A percentile compares a stretch with the other conserved stretches of the same genome.
These are phyloP conservation scores for Psittacula echo DNA, from an alignment of 2,797 vertebrate species.

Conservation along the genomic window DNA sequence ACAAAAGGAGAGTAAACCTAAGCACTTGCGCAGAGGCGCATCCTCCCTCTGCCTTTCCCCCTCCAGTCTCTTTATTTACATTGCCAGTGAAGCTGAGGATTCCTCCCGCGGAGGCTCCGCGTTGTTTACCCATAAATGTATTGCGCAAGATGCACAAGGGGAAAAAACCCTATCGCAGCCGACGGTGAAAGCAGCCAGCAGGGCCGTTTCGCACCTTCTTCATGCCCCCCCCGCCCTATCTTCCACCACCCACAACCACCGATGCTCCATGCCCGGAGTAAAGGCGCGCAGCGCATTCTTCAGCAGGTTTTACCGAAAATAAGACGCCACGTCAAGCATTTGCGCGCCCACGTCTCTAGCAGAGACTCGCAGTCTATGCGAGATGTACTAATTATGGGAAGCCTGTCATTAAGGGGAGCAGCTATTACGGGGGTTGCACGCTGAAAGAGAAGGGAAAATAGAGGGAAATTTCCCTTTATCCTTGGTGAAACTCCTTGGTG, in stretches of 20 bases:
- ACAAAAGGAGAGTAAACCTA: not conserved
- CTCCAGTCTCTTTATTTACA: not conserved
- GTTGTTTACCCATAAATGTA: not conserved
- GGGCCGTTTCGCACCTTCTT: not conserved
- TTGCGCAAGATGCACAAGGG: not conserved
- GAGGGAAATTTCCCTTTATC: not conserved
- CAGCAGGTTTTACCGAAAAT: not conserved
- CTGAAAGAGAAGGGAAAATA: not conserved
- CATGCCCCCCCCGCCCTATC: not conserved
- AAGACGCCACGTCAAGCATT: not conserved
- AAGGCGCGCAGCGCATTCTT: not conserved
- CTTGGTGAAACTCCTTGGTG: not conserved
- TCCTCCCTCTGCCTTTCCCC: not conserved
- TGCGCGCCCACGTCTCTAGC: not conserved
- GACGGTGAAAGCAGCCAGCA: not conserved
- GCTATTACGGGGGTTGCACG: accelerated
- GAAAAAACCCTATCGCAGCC: no score
- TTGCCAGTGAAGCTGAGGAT: not conserved
- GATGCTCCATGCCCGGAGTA: not conserved
- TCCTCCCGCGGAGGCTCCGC: not conserved
- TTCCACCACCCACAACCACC: not conserved
- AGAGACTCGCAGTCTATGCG: not conserved
- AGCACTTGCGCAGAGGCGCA: not conserved
- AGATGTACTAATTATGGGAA: not conserved
- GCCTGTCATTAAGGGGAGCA: not conserved